These are phyloP conservation scores for Drosophila putrida DNA, from an alignment of 2,888 invertebrate genomes.

Conservation along the genomic window DNA sequence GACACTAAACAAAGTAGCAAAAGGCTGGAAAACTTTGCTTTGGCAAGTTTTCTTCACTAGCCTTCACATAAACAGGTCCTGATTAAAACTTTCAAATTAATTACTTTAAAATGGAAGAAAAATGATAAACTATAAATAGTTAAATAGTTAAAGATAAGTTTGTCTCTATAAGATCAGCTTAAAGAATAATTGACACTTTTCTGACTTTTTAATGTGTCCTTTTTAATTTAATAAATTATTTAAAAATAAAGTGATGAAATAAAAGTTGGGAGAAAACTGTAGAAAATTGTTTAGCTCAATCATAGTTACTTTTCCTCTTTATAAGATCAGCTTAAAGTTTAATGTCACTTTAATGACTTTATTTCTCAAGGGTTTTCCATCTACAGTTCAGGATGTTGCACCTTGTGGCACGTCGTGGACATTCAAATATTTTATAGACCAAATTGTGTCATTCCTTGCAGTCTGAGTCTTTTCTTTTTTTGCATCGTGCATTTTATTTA, in stretches of 20 bases:
- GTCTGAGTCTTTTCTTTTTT: slow-evolving; percentile 1
- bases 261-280: neutral
- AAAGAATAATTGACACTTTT: too few relatives aligned
- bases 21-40: slow-evolving; percentile 18
- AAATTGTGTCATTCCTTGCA: slow-evolving; percentile 61
- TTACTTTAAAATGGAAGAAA: slow-evolving; percentile 10
- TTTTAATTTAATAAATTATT: too few relatives aligned
- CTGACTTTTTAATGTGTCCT: too few relatives aligned
- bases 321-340: neutral
- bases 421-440: slow-evolving; percentile 72
- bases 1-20: slow-evolving; percentile 22
- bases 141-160: too few relatives aligned
- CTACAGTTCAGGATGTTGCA: slow-evolving; percentile 18
- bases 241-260: too few relatives aligned
- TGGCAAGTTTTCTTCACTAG: slow-evolving; percentile 11
- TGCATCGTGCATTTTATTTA: slow-evolving; percentile 63
- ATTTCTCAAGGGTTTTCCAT: slow-evolving; percentile 5
- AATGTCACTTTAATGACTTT: slow-evolving; percentile 1
- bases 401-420: slow-evolving; percentile 58
- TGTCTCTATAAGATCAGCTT: too few relatives aligned
- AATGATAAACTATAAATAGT: neutral
- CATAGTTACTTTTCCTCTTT: too few relatives aligned
- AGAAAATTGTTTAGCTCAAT: too few relatives aligned
- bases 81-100: slow-evolving; percentile 28
- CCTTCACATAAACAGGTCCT: slow-evolving; percentile 13